Evolutionary conservation across 2,888 invertebrate species (phyloP).

Genomic region (Lithophane leautieri): DNA sequence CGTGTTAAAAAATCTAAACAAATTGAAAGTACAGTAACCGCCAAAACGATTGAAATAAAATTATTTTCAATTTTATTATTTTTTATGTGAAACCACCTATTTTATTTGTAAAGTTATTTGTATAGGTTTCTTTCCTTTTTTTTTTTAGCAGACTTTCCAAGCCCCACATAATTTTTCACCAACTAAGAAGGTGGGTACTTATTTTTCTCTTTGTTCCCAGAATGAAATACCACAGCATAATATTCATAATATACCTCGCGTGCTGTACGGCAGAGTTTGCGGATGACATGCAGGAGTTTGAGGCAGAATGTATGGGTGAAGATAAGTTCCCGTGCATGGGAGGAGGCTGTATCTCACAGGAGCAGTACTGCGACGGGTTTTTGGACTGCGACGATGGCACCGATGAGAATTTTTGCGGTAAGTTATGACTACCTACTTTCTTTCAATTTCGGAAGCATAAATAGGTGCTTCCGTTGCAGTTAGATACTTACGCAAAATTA

Average conservation of each 20-base stretch:
- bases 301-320: conserved; percentile 78
- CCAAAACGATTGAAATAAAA: not conserved
- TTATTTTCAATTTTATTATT: not conserved
- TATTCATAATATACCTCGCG: conserved; percentile 64
- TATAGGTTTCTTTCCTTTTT: not conserved
- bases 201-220: conserved; percentile 26
- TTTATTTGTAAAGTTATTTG: not conserved
- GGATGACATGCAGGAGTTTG: conserved; percentile 77
- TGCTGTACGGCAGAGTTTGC: conserved; percentile 71
- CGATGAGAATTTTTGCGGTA: conserved; percentile 89
- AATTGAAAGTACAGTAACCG: not conserved
- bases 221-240: conserved; percentile 34
- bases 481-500: not conserved
- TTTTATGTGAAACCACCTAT: too few relatives aligned
- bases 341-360: conserved; percentile 89
- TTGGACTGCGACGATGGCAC: conserved; percentile 91
- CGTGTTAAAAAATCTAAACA: not conserved
- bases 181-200: not conserved
- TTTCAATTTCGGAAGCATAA: not conserved
- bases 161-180: too few relatives aligned
- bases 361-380: conserved; percentile 90
- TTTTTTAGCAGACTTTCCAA: not conserved
- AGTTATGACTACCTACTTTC: conserved; percentile 63
- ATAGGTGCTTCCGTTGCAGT: not conserved
- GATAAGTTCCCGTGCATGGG: conserved; percentile 76